Evolutionary conservation across 2,797 vertebrate species (phyloP), one percentile per base, ranked within the genome.

Genomic region (Myotis pilosus): DNA sequence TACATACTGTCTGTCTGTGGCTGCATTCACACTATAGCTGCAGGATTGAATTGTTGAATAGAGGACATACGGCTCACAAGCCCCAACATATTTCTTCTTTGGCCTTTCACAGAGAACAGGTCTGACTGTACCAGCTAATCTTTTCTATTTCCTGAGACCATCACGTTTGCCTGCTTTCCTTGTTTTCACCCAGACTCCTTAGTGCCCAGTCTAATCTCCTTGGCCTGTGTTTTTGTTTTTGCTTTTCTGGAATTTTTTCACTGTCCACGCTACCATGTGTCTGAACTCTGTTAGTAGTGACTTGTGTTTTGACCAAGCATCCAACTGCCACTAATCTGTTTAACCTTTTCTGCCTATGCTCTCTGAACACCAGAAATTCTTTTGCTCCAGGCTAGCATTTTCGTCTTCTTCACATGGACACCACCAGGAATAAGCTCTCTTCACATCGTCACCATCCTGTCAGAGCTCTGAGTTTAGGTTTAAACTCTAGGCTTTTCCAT

Each of bases 341-440:
- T 55, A 96, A 41, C 28, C 33, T 90, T 82, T 91, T 69, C 51
- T 60, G 15, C 6, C 20, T 33, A n/a, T 79, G 8, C 25, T 66
- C 8, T 76, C 94, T 91, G 55, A 95, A 82, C 28, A 76, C 23
- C 51, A 64, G 55, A 86, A 86, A 94, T 75, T 51, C 23, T 62
- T 79, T 84, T 71, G 19, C 82, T 60, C 51, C 23, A 82, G 28
- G 20, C 33, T 82, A 53, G 2, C 25, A 86, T 49, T 81, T 91
- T 47, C n/a, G 51, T 60, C 74, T 74, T 83, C 87, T 91, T 94
- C 76, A 94, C 33, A 44, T 82, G 33, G 53, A 22, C 12, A 69
- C 22, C 8, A 38, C 10, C 55, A 87, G 15, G 9, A 83, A n/a
- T 41, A 49, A 17, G 23, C 28, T 8, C 41, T 79, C 17, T 28